These are phyloP conservation scores for Avahi laniger DNA, from an alignment of 2,797 vertebrate genomes.

Conservation along the genomic window DNA sequence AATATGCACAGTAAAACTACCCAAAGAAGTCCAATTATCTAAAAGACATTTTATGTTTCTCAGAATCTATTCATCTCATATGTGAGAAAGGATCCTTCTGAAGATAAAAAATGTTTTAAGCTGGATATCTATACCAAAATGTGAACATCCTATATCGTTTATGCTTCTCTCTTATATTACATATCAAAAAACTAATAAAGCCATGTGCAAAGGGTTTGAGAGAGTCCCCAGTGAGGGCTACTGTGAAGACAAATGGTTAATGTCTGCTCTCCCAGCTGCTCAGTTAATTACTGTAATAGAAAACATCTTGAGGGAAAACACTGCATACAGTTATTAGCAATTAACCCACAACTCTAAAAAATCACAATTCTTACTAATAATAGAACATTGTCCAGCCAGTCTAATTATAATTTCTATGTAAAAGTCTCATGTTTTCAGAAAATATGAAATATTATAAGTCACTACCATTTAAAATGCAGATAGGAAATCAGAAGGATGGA, in stretches of 20 bases:
- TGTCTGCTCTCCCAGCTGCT: conserved; percentile 87
- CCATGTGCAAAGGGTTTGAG: conserved; percentile 70
- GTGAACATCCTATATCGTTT: not conserved
- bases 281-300: conserved; percentile 87
- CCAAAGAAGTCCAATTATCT: conserved; percentile 16
- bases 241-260: conserved; percentile 86
- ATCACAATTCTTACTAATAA: conserved; percentile 85
- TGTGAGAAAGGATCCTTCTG: conserved; percentile 34
- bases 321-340: conserved; percentile 87
- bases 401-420: conserved; percentile 80
- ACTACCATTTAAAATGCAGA: conserved; percentile 71
- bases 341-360: conserved; percentile 87
- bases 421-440: conserved; percentile 73
- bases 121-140: not conserved
- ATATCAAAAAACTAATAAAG: conserved; percentile 66
- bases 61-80: not conserved
- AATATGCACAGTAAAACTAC: conserved; percentile 36
- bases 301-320: conserved; percentile 87
- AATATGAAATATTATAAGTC: conserved; percentile 77
- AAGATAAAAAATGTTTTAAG: not conserved
- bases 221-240: conserved; percentile 79
- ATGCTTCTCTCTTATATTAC: conserved; percentile 1
- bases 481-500: conserved; percentile 54
- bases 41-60: conserved; percentile 5
- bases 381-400: conserved; percentile 81